A percentile compares a stretch with the other conserved stretches of the same genome.
These are phyloP conservation scores for Drosophila baimaii DNA, from an alignment of 1,140 invertebrate species.

Conservation along the genomic window DNA sequence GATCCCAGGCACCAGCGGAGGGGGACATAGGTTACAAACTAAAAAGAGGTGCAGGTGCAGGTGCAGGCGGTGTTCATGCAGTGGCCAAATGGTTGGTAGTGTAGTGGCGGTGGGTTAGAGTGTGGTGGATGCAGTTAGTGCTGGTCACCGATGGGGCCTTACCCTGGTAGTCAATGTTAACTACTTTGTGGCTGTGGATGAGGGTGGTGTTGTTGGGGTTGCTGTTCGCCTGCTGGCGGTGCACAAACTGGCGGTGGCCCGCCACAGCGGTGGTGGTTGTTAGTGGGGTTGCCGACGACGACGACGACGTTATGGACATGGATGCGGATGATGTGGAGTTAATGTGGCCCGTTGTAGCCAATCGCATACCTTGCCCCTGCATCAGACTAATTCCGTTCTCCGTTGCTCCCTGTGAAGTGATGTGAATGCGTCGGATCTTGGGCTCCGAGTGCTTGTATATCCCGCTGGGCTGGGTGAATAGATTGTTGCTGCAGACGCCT, in stretches of 20 bases:
- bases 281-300: constrained; percentile 47
- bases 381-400: constrained; percentile 49
- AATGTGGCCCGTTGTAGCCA: constrained; percentile 42
- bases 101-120: constrained; percentile 39
- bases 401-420: constrained; percentile 62
- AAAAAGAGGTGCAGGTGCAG: constrained; percentile 37
- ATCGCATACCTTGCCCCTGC: constrained; percentile 70
- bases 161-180: constrained; percentile 76
- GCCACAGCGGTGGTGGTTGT: constrained; percentile 35
- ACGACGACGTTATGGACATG: constrained; percentile 65
- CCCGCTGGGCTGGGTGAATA: constrained; percentile 66
- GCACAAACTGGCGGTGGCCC: constrained; percentile 51
- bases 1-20: constrained; percentile 42
- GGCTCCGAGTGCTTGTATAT: constrained; percentile 79
- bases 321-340: constrained; percentile 44
- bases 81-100: constrained; percentile 30
- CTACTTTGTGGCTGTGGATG: constrained; percentile 73
- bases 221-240: constrained; percentile 49
- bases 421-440: constrained; percentile 80
- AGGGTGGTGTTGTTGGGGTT: constrained; percentile 55
- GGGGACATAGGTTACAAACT: constrained; percentile 34
- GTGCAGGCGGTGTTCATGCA: constrained; percentile 58
- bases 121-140: constrained; percentile 68
- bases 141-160: constrained; percentile 51
- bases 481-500: constrained; percentile 54